These are phyloP conservation scores for Exephanes ischioxanthus DNA, from an alignment of 2,888 invertebrate species.

Conservation along the genomic window DNA sequence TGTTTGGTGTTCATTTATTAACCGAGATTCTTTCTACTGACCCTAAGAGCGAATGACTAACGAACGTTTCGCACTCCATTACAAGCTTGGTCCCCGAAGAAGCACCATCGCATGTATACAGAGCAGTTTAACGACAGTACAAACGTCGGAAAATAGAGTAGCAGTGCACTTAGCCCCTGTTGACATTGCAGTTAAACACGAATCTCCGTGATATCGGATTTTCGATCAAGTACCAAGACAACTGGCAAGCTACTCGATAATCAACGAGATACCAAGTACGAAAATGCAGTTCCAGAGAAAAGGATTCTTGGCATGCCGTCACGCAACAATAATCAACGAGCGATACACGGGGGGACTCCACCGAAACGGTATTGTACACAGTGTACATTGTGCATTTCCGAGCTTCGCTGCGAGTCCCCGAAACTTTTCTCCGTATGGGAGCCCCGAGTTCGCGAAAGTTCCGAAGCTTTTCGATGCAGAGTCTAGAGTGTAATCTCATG, in stretches of 20 bases:
- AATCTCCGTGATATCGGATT: neutral
- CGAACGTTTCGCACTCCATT: no score
- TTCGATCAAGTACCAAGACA: slow-evolving; percentile 5
- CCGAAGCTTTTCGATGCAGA: neutral
- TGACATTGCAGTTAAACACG: neutral
- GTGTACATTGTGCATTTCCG: slow-evolving; percentile 14
- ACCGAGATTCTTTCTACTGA: no score
- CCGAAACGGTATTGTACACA: neutral
- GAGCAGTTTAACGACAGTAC: neutral
- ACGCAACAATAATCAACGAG: slow-evolving; percentile 45
- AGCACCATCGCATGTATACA: neutral
- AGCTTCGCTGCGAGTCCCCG: slow-evolving; percentile 9
- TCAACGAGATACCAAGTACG: neutral
- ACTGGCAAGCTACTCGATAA: neutral
- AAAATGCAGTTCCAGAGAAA: slow-evolving; percentile 2
- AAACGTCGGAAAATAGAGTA: neutral
- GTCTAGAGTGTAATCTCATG: slow-evolving; percentile 14
- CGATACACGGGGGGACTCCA: slow-evolving; percentile 32
- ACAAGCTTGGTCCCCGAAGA: no score
- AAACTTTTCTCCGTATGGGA: slow-evolving; percentile 24
- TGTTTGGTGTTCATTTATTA: neutral
- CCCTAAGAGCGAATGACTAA: no score
- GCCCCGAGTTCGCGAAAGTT: slow-evolving; percentile 5
- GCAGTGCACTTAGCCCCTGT: neutral
- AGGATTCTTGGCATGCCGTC: slow-evolving; percentile 29